Evolutionary conservation across 2,888 invertebrate genomes (phyloP).

Genomic region (Luperina testacea): DNA sequence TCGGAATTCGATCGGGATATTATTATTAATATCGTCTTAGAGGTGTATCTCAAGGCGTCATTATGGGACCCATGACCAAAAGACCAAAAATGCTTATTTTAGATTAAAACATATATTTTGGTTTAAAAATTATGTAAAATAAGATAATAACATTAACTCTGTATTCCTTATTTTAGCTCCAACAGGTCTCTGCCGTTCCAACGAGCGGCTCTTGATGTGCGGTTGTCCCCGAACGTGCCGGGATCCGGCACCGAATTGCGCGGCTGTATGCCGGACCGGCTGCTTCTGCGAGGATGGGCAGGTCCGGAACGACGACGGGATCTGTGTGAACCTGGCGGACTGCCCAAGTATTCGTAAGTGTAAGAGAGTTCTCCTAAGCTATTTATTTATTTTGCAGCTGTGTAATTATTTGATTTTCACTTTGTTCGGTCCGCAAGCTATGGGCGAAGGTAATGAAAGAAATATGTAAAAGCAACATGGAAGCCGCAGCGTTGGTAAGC

Average conservation of each 20-base stretch:
- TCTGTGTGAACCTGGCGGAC: constrained; percentile 77
- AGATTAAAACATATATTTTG: background rate
- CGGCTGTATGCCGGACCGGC: constrained; percentile 75
- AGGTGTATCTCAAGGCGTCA: background rate
- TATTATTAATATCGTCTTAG: background rate
- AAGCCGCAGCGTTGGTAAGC: background rate
- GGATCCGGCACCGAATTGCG: constrained; percentile 77
- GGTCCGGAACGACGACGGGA: constrained; percentile 75
- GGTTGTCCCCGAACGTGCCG: constrained; percentile 81
- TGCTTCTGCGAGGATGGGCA: constrained; percentile 79
- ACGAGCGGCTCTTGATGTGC: constrained; percentile 77
- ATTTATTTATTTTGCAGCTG: background rate
- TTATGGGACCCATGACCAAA: background rate
- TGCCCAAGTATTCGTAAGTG: constrained; percentile 77
- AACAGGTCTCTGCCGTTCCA: constrained; percentile 75
- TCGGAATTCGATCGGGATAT: background rate
- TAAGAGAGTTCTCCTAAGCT: background rate
- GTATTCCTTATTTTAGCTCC: constrained; percentile 70
- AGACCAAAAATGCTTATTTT: background rate
- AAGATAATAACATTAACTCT: background rate
- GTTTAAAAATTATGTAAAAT: background rate
- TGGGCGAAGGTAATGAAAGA: background rate
- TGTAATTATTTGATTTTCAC: background rate
- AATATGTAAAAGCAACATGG: background rate
- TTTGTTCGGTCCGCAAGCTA: background rate